Percentiles rank a stretch among this genome's conserved stretches.
Conservation (phyloP, 2,888 invertebrate species). For the Sylvicola cinctus region DNA sequence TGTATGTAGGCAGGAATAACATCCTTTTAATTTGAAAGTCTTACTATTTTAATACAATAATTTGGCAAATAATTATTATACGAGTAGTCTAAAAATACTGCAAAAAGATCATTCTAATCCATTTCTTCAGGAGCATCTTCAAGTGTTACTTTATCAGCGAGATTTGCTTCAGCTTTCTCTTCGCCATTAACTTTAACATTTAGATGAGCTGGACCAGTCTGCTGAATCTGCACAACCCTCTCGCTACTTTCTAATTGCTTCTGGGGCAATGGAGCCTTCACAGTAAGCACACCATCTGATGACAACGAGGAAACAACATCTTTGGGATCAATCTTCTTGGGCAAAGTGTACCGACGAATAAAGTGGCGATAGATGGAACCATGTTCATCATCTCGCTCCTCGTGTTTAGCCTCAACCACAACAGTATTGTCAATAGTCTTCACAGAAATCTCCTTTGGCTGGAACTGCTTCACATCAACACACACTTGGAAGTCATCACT, state of each 20-base stretch:
- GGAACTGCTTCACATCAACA: constrained; percentile 57
- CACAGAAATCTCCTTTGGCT: constrained; percentile 58
- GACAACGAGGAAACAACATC: constrained; percentile 53
- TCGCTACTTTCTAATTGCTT: constrained; percentile 23
- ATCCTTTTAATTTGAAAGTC: no score
- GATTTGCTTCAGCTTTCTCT: neutral
- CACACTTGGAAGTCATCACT: constrained; percentile 49
- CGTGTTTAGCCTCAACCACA: constrained; percentile 58
- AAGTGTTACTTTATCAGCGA: no score
- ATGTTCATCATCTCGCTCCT: constrained; percentile 51
- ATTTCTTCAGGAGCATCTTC: no score
- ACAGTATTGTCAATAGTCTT: constrained; percentile 53
- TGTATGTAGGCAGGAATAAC: no score
- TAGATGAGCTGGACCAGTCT: constrained; percentile 35
- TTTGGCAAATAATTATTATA: no score
- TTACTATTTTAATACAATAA: no score
- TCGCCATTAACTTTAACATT: constrained; percentile 25
- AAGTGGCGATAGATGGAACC: constrained; percentile 59
- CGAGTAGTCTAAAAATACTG: no score
- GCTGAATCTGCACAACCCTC: constrained; percentile 35
- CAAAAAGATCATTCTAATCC: no score
- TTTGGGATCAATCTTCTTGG: constrained; percentile 52
- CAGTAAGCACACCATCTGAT: constrained; percentile 48
- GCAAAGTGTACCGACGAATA: constrained; percentile 50
- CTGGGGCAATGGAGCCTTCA: constrained; percentile 38